These are phyloP conservation scores for Neopipo cinnamomea DNA, from an alignment of 2,113 vertebrate genomes.

Conservation along the genomic window DNA sequence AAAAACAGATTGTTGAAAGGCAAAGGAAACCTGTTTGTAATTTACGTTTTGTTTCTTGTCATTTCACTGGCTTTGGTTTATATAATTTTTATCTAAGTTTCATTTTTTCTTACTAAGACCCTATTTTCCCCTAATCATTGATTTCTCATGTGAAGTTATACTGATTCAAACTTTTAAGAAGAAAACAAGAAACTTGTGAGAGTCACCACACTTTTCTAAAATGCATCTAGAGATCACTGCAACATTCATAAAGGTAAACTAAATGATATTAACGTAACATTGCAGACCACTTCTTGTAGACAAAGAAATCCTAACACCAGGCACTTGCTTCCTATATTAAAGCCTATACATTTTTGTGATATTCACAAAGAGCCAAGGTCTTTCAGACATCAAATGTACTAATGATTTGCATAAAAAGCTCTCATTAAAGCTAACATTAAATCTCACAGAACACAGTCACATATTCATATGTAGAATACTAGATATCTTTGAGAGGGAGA, in stretches of 20 bases:
- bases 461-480: not conserved
- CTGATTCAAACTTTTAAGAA: not conserved
- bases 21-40: not conserved
- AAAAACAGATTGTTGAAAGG: not conserved
- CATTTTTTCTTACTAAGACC: not conserved
- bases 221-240: not conserved
- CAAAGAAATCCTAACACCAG: not conserved
- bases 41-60: not conserved
- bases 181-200: not conserved
- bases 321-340: not conserved
- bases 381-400: not conserved
- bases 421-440: not conserved
- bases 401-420: not conserved
- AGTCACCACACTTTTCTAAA: not conserved
- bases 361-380: not conserved
- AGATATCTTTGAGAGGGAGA: not conserved
- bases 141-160: not conserved
- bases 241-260: not conserved
- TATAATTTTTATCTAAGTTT: rapidly evolving
- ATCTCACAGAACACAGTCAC: not conserved
- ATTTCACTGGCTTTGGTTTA: not conserved
- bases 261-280: not conserved
- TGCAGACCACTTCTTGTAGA: not conserved
- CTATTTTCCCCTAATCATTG: not conserved
- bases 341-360: not conserved